phyloP scores from a whole-genome alignment of 2,113 vertebrate species.

The Psittacara wagleri region DNA sequence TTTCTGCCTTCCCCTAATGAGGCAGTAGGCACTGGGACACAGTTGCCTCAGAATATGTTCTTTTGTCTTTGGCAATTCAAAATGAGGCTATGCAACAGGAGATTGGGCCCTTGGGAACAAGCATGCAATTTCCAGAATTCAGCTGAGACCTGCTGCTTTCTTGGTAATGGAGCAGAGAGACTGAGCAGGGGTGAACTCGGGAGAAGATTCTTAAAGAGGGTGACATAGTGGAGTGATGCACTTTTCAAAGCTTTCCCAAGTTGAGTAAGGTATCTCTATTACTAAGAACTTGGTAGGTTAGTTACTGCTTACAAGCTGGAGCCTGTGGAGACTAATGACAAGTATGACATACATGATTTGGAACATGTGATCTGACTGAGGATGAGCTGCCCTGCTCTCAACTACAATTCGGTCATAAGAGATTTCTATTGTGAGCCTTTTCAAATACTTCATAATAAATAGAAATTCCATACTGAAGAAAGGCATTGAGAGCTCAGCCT shows the following conservation, averaged over 20 bases:
- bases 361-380: neutral
- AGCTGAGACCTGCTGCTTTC: neutral
- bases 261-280: neutral
- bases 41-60: neutral
- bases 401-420: neutral
- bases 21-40: neutral
- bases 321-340: neutral
- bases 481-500: neutral
- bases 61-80: neutral
- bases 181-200: neutral
- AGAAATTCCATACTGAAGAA: neutral
- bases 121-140: neutral
- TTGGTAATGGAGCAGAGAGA: neutral
- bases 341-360: neutral
- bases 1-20: constrained; percentile 10
- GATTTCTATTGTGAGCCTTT: neutral
- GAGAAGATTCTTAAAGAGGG: neutral
- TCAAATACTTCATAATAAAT: neutral
- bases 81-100: neutral
- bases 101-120: neutral
- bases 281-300: neutral
- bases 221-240: neutral
- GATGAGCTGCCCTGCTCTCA: neutral
- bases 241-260: neutral
- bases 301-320: neutral